phyloP scores from a whole-genome alignment of 2,888 invertebrate genomes.

The Agrochola litura region DNA sequence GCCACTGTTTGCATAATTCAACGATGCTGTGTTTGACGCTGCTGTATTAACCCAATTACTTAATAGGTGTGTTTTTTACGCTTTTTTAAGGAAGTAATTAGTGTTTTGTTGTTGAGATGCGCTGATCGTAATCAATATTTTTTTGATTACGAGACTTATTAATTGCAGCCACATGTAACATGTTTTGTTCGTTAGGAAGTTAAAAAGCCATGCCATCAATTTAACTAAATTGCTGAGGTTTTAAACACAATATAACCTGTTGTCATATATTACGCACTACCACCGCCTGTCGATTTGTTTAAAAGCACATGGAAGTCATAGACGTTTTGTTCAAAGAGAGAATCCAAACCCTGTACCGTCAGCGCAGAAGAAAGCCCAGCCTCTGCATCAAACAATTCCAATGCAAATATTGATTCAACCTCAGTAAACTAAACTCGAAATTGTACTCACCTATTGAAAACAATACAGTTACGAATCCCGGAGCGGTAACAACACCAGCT shows the following conservation, averaged over 20 bases:
- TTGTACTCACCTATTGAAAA: constrained; percentile 25
- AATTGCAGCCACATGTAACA: too few relatives aligned
- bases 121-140: too few relatives aligned
- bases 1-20: constrained; percentile 63
- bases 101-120: constrained; percentile 5
- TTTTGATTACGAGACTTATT: too few relatives aligned
- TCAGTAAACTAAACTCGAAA: constrained; percentile 9
- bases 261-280: background rate
- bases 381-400: background rate
- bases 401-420: background rate
- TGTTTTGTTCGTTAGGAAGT: background rate
- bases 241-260: background rate
- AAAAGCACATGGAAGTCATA: too few relatives aligned
- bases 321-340: background rate
- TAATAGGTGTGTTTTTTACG: constrained; percentile 40
- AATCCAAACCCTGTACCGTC: too few relatives aligned
- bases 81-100: constrained; percentile 14
- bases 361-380: background rate
- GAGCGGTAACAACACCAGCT: constrained; percentile 19
- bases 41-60: constrained; percentile 55
- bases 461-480: constrained; percentile 27
- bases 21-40: constrained; percentile 51
- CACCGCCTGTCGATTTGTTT: background rate
- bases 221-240: background rate
- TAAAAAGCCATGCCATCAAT: background rate